Conservation (phyloP, 1,140 invertebrate species). For the Zaprionus capensis region DNA sequence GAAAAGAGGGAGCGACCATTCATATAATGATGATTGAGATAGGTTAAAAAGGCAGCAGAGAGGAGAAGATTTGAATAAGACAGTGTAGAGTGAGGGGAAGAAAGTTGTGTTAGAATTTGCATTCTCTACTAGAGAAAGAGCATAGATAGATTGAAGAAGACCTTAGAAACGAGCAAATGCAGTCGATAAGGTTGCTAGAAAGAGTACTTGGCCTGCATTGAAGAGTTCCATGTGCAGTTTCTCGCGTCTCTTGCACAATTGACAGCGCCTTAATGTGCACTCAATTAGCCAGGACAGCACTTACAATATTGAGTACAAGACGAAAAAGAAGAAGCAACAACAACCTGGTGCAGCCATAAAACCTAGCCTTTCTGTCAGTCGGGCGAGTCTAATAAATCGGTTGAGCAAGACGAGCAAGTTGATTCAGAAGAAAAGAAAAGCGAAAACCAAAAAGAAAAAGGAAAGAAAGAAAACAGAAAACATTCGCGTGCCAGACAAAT, state of each 20-base stretch:
- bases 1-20: background rate
- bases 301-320: constrained; percentile 1
- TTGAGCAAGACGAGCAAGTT: constrained; percentile 45
- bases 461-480: constrained; percentile 37
- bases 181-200: background rate
- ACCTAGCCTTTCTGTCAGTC: constrained; percentile 61
- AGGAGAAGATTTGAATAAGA: background rate
- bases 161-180: background rate
- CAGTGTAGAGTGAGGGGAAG: background rate
- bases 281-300: constrained; percentile 60
- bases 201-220: background rate
- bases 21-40: background rate
- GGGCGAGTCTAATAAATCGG: constrained; percentile 56
- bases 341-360: constrained; percentile 43
- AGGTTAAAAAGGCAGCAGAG: background rate
- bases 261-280: constrained; percentile 73
- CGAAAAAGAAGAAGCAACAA: constrained; percentile 5
- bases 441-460: constrained; percentile 11
- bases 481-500: constrained; percentile 75
- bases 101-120: background rate
- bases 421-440: constrained; percentile 3
- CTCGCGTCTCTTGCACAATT: constrained; percentile 12
- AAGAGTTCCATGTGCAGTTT: constrained; percentile 59
- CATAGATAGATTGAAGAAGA: background rate
- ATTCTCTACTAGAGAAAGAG: background rate